Base-by-base conservation (phyloP, 2,888 invertebrate species). In the Synergus itoensis region DNA sequence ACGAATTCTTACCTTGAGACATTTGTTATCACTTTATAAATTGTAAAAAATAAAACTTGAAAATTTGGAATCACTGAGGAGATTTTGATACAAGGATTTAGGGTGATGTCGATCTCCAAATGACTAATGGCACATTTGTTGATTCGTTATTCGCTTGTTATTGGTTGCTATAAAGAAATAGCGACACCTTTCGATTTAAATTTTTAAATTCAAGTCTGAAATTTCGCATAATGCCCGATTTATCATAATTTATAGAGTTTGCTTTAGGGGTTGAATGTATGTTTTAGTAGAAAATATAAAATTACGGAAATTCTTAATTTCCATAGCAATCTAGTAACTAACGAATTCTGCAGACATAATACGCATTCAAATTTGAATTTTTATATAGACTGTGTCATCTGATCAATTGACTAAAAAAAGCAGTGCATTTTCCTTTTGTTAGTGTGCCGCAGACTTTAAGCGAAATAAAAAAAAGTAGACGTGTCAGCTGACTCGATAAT, bases 401-500 rank as follows among this genome's bases (percentile, higher is more conserved):
- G 11, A 21, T 60, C 11, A 14, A 21, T 28, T 14, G 18, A 60
- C 4, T 12, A 12, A 60, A 60, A 60, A 60, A 60, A 9, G 21
- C 53, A 53, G 12, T 60, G 21, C 5, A 12, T 28, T 60, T 60
- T 28, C 60, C 4, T 60, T 60, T 60, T 60, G 60, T 60, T 60
- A 60, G 18, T 28, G 12, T 28, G 4, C 60, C 14, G 21, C 60
- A 60, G 5, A 5, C 60, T 60, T 28, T 28, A 28, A 60, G 12
- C 9, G 21, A 14, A 69, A 48, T 1, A 28, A 45, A 8, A 69
- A 69, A 69, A 69, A 48, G 14, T 8, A 43, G 45, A 43, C 45
- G 0, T 67, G 67, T 45, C 43, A 21, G 45, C 28, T 69, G 45
- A 81, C 64, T 84, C 81, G 67, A 86, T 87, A 87, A 87, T 87